Evolutionary conservation across 2,113 vertebrate genomes (phyloP).

Genomic region (Cyanoramphus novaezelandiae): DNA sequence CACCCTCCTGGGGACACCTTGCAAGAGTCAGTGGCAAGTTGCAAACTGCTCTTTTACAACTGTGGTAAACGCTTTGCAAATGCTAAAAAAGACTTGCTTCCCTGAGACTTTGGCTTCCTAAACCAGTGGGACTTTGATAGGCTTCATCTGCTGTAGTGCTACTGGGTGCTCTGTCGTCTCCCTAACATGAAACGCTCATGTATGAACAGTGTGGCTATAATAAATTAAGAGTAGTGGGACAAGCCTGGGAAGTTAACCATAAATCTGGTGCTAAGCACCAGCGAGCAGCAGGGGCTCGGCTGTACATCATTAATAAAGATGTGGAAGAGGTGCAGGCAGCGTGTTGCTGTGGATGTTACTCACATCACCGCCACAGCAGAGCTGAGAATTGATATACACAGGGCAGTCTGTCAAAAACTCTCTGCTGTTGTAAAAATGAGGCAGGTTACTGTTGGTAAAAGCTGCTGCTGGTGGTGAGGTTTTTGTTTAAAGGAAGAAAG

Average conservation of each 20-base stretch:
- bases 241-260: conserved; percentile 13
- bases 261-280: background rate
- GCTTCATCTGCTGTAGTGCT: background rate
- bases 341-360: background rate
- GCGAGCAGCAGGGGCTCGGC: background rate
- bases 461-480: background rate
- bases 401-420: conserved; percentile 1
- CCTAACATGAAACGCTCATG: rapidly evolving
- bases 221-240: background rate
- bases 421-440: background rate
- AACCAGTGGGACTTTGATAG: background rate
- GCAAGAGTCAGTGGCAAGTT: background rate
- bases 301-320: conserved; percentile 41
- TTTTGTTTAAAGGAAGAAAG: background rate
- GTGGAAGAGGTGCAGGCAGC: background rate
- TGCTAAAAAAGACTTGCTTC: background rate
- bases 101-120: background rate
- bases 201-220: background rate
- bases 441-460: background rate
- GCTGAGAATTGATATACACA: background rate
- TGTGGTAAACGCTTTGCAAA: background rate
- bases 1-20: background rate
- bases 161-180: rapidly evolving
- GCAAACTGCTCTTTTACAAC: background rate
- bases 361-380: background rate